Evolutionary conservation across 2,113 vertebrate genomes (phyloP).

Genomic region (Arvicanthis niloticus): DNA sequence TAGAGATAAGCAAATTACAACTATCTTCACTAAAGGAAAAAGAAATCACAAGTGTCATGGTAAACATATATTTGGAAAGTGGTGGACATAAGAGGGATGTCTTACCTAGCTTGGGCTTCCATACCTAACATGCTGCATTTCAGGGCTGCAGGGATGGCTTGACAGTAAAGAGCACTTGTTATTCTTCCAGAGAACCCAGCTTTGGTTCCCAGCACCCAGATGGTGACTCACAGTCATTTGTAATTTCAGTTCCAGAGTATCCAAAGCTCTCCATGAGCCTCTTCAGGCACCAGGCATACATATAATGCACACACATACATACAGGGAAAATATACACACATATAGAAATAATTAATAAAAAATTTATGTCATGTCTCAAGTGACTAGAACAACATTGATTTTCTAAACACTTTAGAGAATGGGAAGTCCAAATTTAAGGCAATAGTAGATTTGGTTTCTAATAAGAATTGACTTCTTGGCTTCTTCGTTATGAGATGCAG

Average conservation of each 20-base stretch:
- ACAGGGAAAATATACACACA: neutral
- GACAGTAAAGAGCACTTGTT: neutral
- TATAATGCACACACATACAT: neutral
- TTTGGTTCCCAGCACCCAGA: neutral
- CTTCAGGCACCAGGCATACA: neutral
- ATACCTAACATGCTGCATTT: neutral
- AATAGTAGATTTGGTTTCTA: neutral
- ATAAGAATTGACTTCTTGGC: neutral
- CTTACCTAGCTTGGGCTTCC: neutral
- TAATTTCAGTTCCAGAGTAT: neutral
- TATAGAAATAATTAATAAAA: neutral
- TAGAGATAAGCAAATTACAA: neutral
- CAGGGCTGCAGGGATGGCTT: neutral
- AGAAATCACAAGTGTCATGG: neutral
- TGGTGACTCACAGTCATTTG: neutral
- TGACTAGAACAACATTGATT: neutral
- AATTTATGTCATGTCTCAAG: neutral
- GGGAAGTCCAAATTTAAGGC: neutral
- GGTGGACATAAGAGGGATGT: neutral
- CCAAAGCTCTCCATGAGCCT: neutral
- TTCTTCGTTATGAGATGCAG: neutral
- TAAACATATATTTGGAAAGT: neutral
- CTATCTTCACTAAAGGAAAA: neutral
- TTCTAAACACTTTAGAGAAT: neutral
- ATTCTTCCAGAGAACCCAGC: neutral